These are phyloP conservation scores for Drosophila subobscura DNA, from an alignment of 1,140 invertebrate species.

Conservation along the genomic window DNA sequence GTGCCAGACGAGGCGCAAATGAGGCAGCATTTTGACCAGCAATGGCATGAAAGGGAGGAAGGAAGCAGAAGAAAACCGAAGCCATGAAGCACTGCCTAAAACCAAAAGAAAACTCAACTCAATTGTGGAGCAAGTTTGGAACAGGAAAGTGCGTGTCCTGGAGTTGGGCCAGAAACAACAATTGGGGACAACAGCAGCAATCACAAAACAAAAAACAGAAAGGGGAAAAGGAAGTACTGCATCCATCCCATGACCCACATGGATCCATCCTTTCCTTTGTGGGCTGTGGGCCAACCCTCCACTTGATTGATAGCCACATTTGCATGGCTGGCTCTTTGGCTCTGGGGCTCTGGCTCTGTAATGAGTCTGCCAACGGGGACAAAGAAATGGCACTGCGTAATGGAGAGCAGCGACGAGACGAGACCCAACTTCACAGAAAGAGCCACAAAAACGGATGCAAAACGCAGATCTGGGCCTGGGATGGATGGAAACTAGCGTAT, in stretches of 20 bases:
- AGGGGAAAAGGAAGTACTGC: slow-evolving; percentile 7
- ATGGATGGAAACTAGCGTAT: slow-evolving; percentile 54
- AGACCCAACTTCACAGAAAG: not conserved
- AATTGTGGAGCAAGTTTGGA: slow-evolving; percentile 41
- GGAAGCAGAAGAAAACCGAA: not conserved
- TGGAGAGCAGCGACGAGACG: slow-evolving; percentile 13
- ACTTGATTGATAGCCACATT: slow-evolving; percentile 78
- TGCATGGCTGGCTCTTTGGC: slow-evolving; percentile 46
- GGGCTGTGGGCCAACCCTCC: not conserved
- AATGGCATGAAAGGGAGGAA: not conserved
- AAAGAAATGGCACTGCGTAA: slow-evolving; percentile 19
- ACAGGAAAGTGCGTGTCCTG: slow-evolving; percentile 24
- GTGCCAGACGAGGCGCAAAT: slow-evolving; percentile 68
- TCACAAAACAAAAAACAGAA: slow-evolving; percentile 3
- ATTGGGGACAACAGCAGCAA: slow-evolving; percentile 18
- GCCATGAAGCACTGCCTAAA: not conserved
- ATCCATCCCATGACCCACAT: slow-evolving; percentile 36
- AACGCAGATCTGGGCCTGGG: not conserved
- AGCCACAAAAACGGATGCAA: slow-evolving; percentile 26
- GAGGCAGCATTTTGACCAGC: slow-evolving; percentile 65
- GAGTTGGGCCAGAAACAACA: slow-evolving; percentile 21
- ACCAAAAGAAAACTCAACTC: slow-evolving; percentile 40
- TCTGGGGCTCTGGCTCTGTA: slow-evolving; percentile 32
- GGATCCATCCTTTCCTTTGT: not conserved
- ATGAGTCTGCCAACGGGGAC: slow-evolving; percentile 68